These are phyloP conservation scores for Coelopa pilipes DNA, from an alignment of 2,888 invertebrate species.

Conservation along the genomic window DNA sequence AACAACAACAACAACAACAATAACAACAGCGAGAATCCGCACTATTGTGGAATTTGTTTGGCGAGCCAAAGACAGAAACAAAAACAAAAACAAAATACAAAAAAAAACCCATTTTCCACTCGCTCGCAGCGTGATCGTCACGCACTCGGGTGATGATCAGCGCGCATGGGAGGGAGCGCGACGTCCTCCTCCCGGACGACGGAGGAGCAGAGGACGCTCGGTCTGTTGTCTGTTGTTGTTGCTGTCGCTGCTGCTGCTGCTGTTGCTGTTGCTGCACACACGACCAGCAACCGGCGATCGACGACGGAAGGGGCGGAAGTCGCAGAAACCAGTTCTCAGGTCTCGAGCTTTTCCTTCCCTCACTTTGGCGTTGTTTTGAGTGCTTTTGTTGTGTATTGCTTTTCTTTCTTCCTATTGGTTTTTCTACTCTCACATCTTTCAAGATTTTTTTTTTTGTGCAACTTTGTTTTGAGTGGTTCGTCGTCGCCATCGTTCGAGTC, in stretches of 20 bases:
- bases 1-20: not conserved
- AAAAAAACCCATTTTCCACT: conserved; percentile 40
- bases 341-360: too few relatives aligned
- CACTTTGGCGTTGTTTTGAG: too few relatives aligned
- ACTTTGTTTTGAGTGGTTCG: not conserved
- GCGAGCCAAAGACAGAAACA: not conserved
- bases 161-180: not conserved
- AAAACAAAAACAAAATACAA: not conserved
- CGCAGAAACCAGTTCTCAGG: too few relatives aligned
- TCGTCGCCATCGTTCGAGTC: not conserved
- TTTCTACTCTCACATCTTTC: too few relatives aligned
- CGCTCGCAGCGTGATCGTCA: conserved; percentile 50
- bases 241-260: too few relatives aligned
- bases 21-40: not conserved
- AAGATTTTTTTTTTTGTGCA: not conserved
- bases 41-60: too few relatives aligned
- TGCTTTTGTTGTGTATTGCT: not conserved
- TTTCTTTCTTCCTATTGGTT: too few relatives aligned
- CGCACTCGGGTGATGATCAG: conserved; percentile 53
- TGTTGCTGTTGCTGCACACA: too few relatives aligned
- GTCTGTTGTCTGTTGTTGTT: not conserved
- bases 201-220: not conserved
- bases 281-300: too few relatives aligned
- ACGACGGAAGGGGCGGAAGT: too few relatives aligned
- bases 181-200: not conserved